phyloP scores from a whole-genome alignment of 2,888 invertebrate genomes.

The Hirtodrosophila histrioides region DNA sequence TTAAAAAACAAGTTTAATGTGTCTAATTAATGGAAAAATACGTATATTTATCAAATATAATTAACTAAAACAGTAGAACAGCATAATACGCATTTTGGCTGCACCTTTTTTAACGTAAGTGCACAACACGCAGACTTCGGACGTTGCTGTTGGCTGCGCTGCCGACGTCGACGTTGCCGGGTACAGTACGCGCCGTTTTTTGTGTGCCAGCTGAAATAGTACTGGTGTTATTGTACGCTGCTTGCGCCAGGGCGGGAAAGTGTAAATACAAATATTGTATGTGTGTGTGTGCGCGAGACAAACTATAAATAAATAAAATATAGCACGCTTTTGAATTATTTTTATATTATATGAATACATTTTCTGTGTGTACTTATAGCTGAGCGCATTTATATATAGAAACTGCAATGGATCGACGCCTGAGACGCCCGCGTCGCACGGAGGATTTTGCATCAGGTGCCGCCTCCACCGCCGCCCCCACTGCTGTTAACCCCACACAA shows the following conservation, averaged over 20 bases:
- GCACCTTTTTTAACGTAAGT: slow-evolving; percentile 39
- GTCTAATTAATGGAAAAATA: neutral
- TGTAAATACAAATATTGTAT: slow-evolving; percentile 44
- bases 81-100: neutral
- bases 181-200: slow-evolving; percentile 68
- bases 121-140: slow-evolving; percentile 17
- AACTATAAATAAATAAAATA: slow-evolving; percentile 68
- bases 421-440: slow-evolving; percentile 62
- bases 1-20: slow-evolving; percentile 20
- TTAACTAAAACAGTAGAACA: neutral
- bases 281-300: slow-evolving; percentile 12
- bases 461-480: neutral
- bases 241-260: slow-evolving; percentile 53
- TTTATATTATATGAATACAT: slow-evolving; percentile 37
- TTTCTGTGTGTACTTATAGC: slow-evolving; percentile 42
- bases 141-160: slow-evolving; percentile 38
- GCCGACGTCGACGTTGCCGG: slow-evolving; percentile 56
- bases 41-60: neutral
- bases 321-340: slow-evolving; percentile 35
- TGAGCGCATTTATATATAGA: slow-evolving; percentile 5
- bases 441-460: slow-evolving; percentile 46
- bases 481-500: slow-evolving; percentile 19
- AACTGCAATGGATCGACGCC: slow-evolving; percentile 62
- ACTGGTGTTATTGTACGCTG: slow-evolving; percentile 2
- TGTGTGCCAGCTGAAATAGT: slow-evolving; percentile 53